phyloP scores from a whole-genome alignment of 2,888 invertebrate species.

The Vesta saturnalis region DNA sequence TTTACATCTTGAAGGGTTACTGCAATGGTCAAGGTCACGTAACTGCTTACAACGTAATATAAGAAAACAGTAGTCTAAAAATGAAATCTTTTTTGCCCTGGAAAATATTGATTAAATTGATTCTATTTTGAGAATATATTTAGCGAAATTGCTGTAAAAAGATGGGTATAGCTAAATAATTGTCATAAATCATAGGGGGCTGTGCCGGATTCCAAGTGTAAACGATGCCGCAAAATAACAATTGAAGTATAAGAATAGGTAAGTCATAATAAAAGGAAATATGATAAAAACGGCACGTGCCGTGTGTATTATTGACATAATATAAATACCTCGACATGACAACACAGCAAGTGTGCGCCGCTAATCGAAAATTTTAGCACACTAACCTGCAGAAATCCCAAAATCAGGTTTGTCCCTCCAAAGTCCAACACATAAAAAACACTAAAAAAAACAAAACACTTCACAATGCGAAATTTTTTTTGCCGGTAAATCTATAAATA shows the following conservation, averaged over 20 bases:
- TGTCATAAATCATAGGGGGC: not conserved
- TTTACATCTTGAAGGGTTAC: not conserved
- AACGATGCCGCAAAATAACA: not conserved
- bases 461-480: constrained; percentile 3
- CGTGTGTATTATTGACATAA: constrained; percentile 31
- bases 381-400: constrained; percentile 11
- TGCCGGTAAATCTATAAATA: constrained; percentile 12
- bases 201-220: not conserved
- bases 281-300: constrained; percentile 35
- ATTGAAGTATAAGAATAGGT: not conserved
- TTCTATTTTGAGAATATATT: not conserved
- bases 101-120: not conserved
- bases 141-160: too few species aligned
- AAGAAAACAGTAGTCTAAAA: not conserved
- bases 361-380: not conserved
- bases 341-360: constrained; percentile 31
- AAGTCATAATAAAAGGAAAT: constrained; percentile 6
- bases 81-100: not conserved
- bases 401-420: not conserved
- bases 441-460: constrained; percentile 23
- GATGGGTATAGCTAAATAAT: too few species aligned
- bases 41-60: not conserved
- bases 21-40: constrained; percentile 1
- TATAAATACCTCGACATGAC: constrained; percentile 28
- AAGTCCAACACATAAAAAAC: constrained; percentile 6